Evolutionary conservation across 37 sponge, comb jelly and placozoan genomes (phyloP).

Genomic region (Aplysina aerophoba): DNA sequence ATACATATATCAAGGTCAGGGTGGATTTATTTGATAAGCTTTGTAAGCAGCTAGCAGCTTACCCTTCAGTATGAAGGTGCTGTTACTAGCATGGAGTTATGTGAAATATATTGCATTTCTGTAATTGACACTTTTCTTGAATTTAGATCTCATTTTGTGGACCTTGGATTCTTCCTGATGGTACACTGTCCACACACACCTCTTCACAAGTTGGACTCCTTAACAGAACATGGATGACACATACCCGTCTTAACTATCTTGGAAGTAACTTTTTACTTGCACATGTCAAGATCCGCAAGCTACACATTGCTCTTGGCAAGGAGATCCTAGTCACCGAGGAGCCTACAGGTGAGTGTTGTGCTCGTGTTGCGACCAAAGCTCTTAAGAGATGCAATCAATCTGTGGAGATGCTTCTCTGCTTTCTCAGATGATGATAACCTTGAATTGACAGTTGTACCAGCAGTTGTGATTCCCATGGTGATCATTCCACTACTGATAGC

Average conservation of each 20-base stretch:
- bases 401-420: constrained; percentile 42
- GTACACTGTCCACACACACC: constrained; percentile 80
- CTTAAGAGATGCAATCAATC: no score
- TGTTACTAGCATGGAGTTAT: neutral
- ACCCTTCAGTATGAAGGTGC: neutral
- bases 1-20: neutral
- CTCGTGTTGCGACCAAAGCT: no score
- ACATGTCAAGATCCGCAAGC: constrained; percentile 74
- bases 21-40: neutral
- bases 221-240: constrained; percentile 5
- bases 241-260: constrained; percentile 20
- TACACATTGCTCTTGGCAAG: constrained; percentile 77
- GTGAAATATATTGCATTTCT: neutral
- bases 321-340: constrained; percentile 39
- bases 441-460: constrained; percentile 10
- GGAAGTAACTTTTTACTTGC: constrained; percentile 74
- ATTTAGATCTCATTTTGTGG: constrained; percentile 73
- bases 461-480: constrained; percentile 22
- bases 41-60: no score
- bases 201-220: constrained; percentile 40
- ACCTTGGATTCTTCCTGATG: constrained; percentile 79
- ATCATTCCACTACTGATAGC: neutral
- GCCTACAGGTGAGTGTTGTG: neutral
- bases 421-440: constrained; percentile 62
- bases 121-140: neutral